A percentile compares a stretch with the other conserved stretches of the same genome.
Evolutionary conservation across 2,888 invertebrate species (phyloP).

Genomic region (Drosophila cognata): DNA sequence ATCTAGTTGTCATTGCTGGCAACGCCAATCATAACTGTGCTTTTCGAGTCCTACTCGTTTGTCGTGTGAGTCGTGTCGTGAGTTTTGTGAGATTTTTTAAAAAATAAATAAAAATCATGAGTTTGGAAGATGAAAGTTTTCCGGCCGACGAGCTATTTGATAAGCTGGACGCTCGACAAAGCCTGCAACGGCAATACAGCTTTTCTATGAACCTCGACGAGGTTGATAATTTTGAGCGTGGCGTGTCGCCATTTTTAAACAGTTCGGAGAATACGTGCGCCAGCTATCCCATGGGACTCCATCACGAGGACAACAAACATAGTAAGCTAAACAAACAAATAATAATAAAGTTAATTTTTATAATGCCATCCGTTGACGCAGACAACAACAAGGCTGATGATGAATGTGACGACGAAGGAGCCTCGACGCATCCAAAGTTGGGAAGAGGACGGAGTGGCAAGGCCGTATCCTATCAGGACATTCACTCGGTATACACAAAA

Average conservation of each 20-base stretch:
- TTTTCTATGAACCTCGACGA: slow-evolving; percentile 20
- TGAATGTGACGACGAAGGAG: not conserved
- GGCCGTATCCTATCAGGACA: slow-evolving; percentile 79
- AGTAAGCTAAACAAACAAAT: slow-evolving; percentile 13
- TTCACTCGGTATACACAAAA: slow-evolving; percentile 82
- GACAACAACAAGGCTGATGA: slow-evolving; percentile 17
- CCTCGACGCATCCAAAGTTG: slow-evolving; percentile 21
- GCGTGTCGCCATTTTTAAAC: slow-evolving; percentile 57
- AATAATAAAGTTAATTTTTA: not conserved
- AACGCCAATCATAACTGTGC: slow-evolving; percentile 31
- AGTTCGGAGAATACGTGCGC: slow-evolving; percentile 70
- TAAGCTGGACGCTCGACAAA: slow-evolving; percentile 48
- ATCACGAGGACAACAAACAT: slow-evolving; percentile 35
- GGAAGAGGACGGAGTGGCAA: slow-evolving; percentile 46
- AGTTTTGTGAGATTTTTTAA: not conserved
- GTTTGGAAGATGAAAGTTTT: slow-evolving; percentile 82
- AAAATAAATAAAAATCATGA: slow-evolving; percentile 65
- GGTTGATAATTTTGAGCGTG: slow-evolving; percentile 31
- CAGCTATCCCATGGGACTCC: slow-evolving; percentile 70
- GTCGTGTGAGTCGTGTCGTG: not conserved
- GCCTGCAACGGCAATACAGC: slow-evolving; percentile 33
- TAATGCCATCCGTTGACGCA: not conserved
- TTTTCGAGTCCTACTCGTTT: slow-evolving; percentile 11
- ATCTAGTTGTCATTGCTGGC: not conserved
- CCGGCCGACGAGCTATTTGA: slow-evolving; percentile 75